Percentiles rank a stretch among this genome's conserved stretches.
phyloP scores from a whole-genome alignment of 2,888 invertebrate species.

The Nemapogon koenigi region DNA sequence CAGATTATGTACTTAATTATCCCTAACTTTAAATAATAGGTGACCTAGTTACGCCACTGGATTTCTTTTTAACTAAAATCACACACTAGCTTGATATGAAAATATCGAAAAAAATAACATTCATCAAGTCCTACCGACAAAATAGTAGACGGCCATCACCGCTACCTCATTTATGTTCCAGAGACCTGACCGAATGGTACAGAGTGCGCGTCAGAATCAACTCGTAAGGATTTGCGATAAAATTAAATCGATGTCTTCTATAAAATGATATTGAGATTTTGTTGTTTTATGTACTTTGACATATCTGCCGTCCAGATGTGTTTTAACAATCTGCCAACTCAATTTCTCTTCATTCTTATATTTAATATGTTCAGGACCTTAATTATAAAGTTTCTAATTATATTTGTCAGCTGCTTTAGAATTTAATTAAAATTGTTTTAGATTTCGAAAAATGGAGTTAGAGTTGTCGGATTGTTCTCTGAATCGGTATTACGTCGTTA shows the following conservation, averaged over 20 bases:
- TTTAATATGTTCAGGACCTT: too few species aligned
- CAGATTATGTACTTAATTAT: neutral
- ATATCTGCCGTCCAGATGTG: conserved; percentile 61
- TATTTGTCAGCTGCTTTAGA: too few species aligned
- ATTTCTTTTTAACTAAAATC: neutral
- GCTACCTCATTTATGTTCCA: conserved; percentile 61
- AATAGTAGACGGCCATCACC: conserved; percentile 49
- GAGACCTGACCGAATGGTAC: conserved; percentile 80
- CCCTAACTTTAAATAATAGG: neutral
- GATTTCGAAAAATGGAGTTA: too few species aligned
- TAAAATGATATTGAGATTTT: conserved; percentile 49
- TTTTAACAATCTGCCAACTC: too few species aligned
- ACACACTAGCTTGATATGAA: neutral
- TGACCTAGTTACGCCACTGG: neutral
- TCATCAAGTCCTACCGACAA: too few species aligned
- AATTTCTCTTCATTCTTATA: too few species aligned
- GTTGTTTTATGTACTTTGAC: conserved; percentile 59
- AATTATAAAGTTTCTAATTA: too few species aligned
- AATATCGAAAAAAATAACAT: neutral
- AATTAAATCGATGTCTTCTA: conserved; percentile 51
- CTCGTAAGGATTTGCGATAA: conserved; percentile 74
- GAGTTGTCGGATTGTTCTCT: conserved; percentile 53
- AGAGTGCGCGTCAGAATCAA: conserved; percentile 85
- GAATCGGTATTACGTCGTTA: conserved; percentile 29
- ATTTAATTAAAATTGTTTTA: too few species aligned